Conservation (phyloP, 2,113 vertebrate genomes). For the Centrocercus urophasianus region DNA sequence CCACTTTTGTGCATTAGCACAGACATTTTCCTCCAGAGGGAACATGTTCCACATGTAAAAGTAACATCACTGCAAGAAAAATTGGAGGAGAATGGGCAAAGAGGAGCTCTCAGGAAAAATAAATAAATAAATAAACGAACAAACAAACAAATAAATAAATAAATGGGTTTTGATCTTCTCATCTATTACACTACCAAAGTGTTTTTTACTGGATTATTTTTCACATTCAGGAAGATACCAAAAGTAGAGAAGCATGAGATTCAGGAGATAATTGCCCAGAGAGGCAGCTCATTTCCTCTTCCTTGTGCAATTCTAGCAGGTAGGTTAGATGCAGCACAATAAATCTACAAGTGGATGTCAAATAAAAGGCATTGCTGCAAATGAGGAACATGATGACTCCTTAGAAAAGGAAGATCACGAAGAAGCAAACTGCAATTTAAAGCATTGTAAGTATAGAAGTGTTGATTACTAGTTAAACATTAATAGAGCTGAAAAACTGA, state of each 20-base stretch:
- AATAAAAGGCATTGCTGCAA: neutral
- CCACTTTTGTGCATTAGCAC: neutral
- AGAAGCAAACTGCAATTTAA: neutral
- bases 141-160: neutral
- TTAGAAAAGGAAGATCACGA: neutral
- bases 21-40: neutral
- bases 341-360: neutral
- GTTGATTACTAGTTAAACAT: neutral
- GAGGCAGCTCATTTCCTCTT: neutral
- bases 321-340: neutral
- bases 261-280: neutral
- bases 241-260: neutral
- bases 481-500: neutral
- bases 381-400: neutral
- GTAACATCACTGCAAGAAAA: neutral
- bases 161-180: neutral
- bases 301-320: neutral
- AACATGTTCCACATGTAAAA: neutral
- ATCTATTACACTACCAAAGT: neutral
- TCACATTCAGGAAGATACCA: neutral
- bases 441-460: neutral
- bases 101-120: neutral
- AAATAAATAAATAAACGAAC: neutral
- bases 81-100: neutral
- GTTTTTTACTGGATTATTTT: neutral